Conservation (phyloP, 1,140 invertebrate species). For the Nebria ingens region DNA sequence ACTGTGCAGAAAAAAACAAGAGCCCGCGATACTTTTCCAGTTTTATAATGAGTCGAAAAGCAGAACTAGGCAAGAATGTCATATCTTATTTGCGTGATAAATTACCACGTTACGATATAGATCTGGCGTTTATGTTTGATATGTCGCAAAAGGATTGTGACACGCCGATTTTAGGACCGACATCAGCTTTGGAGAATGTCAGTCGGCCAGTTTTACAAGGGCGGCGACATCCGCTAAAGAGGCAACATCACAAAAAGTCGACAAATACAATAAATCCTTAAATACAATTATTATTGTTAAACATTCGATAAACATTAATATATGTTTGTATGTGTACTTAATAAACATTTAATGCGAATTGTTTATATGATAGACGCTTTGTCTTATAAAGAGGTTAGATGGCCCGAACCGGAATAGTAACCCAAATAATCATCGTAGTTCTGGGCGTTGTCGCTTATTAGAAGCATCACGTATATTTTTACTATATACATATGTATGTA, state of each 20-base stretch:
- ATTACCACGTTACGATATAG: slow-evolving; percentile 61
- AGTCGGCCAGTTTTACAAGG: not conserved
- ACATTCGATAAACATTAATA: no score
- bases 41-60: slow-evolving; percentile 64
- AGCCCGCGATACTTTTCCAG: slow-evolving; percentile 70
- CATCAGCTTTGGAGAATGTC: not conserved
- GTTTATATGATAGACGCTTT: no score
- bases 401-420: no score
- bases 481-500: no score
- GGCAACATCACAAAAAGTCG: not conserved
- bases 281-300: no score
- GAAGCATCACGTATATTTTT: no score
- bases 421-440: no score
- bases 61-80: slow-evolving; percentile 47
- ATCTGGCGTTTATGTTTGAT: slow-evolving; percentile 69
- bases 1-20: slow-evolving; percentile 74
- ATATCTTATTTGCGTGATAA: slow-evolving; percentile 43
- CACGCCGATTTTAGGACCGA: slow-evolving; percentile 11
- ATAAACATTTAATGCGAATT: no score
- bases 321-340: no score
- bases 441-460: no score
- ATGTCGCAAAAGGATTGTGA: slow-evolving; percentile 62
- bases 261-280: no score
- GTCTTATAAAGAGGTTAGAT: no score
- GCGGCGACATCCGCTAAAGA: not conserved